These are phyloP conservation scores for Siniperca scherzeri DNA, from an alignment of 2,797 vertebrate species.

Conservation along the genomic window DNA sequence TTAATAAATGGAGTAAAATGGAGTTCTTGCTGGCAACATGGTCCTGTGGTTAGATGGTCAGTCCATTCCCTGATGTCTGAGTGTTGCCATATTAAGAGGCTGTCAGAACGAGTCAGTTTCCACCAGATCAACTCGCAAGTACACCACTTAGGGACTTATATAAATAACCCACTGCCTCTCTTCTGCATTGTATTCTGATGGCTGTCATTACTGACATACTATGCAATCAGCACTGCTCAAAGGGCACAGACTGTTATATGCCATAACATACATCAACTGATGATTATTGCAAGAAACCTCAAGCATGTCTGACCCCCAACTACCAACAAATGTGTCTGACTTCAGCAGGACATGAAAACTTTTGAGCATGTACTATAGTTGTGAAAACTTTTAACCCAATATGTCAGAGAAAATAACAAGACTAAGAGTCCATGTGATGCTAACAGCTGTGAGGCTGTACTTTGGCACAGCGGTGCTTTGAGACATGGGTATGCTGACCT, in stretches of 20 bases:
- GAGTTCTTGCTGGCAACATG: conserved; percentile 39
- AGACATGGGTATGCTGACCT: neutral
- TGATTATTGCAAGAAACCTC: conserved; percentile 8
- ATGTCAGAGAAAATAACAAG: neutral
- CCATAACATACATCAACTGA: conserved; percentile 4
- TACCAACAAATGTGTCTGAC: neutral
- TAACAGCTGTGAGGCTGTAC: neutral
- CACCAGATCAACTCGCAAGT: conserved; percentile 65
- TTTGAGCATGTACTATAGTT: neutral
- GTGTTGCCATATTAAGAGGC: conserved; percentile 71
- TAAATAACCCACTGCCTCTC: conserved; percentile 57
- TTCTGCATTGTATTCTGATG: conserved; percentile 43
- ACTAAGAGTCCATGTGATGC: neutral
- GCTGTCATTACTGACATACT: conserved; percentile 40
- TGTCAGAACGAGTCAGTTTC: conserved; percentile 73
- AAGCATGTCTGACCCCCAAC: neutral
- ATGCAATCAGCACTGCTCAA: conserved; percentile 15
- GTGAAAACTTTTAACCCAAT: neutral
- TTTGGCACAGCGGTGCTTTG: neutral
- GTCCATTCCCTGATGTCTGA: conserved; percentile 63
- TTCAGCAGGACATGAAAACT: conserved; percentile 2
- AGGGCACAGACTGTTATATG: neutral
- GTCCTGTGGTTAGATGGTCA: conserved; percentile 59
- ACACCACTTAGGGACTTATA: conserved; percentile 57
- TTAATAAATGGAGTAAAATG: conserved; percentile 20